Base-by-base conservation (phyloP, 1,140 invertebrate species). In the Cotesia vestalis region DNA sequence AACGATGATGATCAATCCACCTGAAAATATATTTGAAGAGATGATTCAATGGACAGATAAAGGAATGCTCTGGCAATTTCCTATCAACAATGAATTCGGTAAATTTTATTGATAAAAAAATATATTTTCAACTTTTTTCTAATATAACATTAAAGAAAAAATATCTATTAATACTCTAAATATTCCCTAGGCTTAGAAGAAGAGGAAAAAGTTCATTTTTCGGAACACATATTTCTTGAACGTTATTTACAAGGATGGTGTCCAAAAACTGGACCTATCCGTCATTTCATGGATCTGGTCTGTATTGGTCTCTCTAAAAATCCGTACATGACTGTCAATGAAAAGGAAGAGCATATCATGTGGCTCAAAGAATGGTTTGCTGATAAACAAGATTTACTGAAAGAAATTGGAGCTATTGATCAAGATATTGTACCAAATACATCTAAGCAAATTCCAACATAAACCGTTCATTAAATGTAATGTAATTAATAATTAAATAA, bases 31-130 rank as follows among this genome's bases (percentile, higher is more conserved):
- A 78, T 98, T 96, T 83, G 92, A 96, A 86, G 95, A 99, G 88
- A 93, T 98, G 91, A 95, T 96, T 69, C 79, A 92, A 62, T 98
- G 96, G 96, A 99, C 98, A 0, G 91, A 98, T 63, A 91, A 97
- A 84, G 96, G 95, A 59, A 98, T 97, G 88, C 78, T 99, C 6
- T 99, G 98, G 98, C 91, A 94, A 66, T 99, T 98, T 84, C 98
- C 98, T 9, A 97, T 99, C 71, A 89, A 99, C 84, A 99, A 99
- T 89, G 97, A 99, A 88, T 93, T 95, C 90, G 97, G 95, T 95
- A 60, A 60, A 3, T 20, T 46, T 27, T 53, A 38, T 63, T 71
- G 4, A 14, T 35, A 2, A 3, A 67, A 53, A 9, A 60, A 11
- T 38, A 34, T 14, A 36, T 55, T 27, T 59, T 66, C 60, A 35